Evolutionary conservation across 2,797 vertebrate species (phyloP).

Genomic region (Florisuga fusca): DNA sequence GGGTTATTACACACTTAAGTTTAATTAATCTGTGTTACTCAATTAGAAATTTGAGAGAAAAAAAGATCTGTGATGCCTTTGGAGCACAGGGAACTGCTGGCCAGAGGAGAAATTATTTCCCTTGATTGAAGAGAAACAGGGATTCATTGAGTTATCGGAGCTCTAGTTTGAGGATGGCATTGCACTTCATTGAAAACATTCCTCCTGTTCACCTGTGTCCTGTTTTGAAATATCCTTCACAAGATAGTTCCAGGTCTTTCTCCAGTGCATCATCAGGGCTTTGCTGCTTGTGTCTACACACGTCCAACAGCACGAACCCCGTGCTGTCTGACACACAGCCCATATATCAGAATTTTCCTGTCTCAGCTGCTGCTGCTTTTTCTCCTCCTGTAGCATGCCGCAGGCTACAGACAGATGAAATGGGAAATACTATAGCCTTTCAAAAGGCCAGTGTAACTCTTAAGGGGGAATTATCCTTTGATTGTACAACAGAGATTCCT

Average conservation of each 20-base stretch:
- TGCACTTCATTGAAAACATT: neutral
- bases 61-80: neutral
- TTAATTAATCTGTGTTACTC: conserved; percentile 30
- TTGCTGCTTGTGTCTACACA: neutral
- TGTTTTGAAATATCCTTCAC: conserved; percentile 20
- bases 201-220: neutral
- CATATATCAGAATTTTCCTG: conserved; percentile 29
- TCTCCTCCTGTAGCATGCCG: conserved; percentile 28
- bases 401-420: conserved; percentile 62
- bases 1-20: neutral
- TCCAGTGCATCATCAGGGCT: neutral
- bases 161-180: neutral
- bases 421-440: conserved; percentile 37
- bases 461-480: conserved; percentile 32
- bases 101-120: neutral
- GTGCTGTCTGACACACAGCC: neutral
- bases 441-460: conserved; percentile 29
- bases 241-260: conserved; percentile 36
- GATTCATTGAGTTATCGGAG: neutral
- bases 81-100: neutral
- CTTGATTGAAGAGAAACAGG: neutral
- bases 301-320: neutral
- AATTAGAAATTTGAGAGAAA: neutral
- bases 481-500: conserved; percentile 21
- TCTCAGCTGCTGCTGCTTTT: conserved; percentile 1